These are phyloP conservation scores for Keiferia lycopersicella DNA, from an alignment of 2,888 invertebrate genomes.

Conservation along the genomic window DNA sequence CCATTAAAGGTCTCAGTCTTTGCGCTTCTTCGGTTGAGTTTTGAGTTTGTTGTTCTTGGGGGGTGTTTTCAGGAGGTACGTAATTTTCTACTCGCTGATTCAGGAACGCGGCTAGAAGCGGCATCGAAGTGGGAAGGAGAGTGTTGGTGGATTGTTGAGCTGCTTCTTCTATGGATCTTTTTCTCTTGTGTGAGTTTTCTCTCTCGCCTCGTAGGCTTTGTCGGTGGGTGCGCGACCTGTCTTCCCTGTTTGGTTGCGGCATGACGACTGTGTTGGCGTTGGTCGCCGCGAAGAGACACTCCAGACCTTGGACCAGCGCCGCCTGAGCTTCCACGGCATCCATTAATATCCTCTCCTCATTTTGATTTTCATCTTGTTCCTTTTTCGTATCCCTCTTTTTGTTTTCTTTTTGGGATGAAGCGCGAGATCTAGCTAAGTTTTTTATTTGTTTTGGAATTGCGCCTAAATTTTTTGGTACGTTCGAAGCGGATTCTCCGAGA, in stretches of 20 bases:
- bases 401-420: constrained; percentile 82
- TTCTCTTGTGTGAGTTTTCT: constrained; percentile 69
- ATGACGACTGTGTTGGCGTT: constrained; percentile 76
- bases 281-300: constrained; percentile 75
- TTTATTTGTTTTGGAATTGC: constrained; percentile 86
- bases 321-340: constrained; percentile 79
- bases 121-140: constrained; percentile 82
- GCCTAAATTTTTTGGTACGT: constrained; percentile 84
- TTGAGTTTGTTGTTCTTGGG: constrained; percentile 54
- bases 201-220: constrained; percentile 72
- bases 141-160: constrained; percentile 85
- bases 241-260: constrained; percentile 70
- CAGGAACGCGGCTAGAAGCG: constrained; percentile 83
- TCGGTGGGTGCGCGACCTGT: constrained; percentile 61
- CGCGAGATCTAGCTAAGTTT: constrained; percentile 77
- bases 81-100: constrained; percentile 80
- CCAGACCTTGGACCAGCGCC: constrained; percentile 80
- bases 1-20: constrained; percentile 71
- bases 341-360: constrained; percentile 67
- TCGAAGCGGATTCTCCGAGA: constrained; percentile 71
- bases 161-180: constrained; percentile 81
- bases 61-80: constrained; percentile 63
- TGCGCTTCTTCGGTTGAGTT: constrained; percentile 57
- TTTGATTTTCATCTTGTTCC: constrained; percentile 70
- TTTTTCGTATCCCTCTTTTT: constrained; percentile 75